Base-by-base conservation (phyloP, 2,113 vertebrate genomes). In the Rousettus leschenaultii region DNA sequence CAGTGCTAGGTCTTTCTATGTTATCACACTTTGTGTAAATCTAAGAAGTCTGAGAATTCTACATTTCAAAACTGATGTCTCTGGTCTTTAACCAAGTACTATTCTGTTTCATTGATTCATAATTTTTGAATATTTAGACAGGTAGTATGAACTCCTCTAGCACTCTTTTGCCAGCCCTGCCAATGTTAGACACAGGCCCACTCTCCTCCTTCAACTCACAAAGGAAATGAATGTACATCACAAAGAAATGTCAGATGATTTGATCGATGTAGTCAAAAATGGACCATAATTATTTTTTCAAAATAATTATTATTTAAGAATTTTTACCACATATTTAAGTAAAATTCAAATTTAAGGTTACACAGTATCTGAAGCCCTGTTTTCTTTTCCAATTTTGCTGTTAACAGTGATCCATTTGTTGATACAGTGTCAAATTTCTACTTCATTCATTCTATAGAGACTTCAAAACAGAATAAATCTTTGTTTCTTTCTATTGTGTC, bases 311-410 rank as follows among this genome's bases (percentile, higher is more conserved):
- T 75, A 4, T 75, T 95, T 80, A 65, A 90, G 28, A 43, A 71
- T 57, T 82, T 96, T 91, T 51, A 63, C 18, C 7, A 55, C 19
- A 61, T 77, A 79, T 82, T 51, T 77, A 96, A 24, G 40, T 38
- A 77, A 88, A 94, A 89, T 63, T 75, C 45, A 91, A 88, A 53
- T 82, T 59, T 94, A 73, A 82, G 80, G 87, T 74, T 73, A 59
- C 6, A 91, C 53, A 95, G 53, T 86, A 78, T 90, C 84, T 94
- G 90, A 94, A 83, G 38, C 61, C 19, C 30, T 14, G 1, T 74
- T 84, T 95, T 92, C 38, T 92, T 85, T 95, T 82, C 48, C 77
- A 96, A 35, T 88, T 94, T 95, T 96, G 33, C 45, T 87, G 33
- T 88, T 55, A 77, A 63, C 45, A 68, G 28, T n/a, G 24, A 93